These are phyloP conservation scores for Listrodromus nycthemerus DNA, from an alignment of 2,888 invertebrate genomes.

Conservation along the genomic window DNA sequence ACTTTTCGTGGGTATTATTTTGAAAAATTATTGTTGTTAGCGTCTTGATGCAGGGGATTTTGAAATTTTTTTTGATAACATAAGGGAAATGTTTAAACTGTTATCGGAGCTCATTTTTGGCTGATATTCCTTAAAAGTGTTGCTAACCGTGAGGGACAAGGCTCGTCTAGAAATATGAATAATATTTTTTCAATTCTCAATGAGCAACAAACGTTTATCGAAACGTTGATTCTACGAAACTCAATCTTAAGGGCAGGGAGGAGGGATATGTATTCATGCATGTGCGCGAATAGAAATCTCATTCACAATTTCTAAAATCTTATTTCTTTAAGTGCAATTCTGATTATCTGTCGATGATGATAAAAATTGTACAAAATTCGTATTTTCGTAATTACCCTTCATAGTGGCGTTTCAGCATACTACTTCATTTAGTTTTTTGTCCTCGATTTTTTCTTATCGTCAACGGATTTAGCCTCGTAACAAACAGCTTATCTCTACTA, in stretches of 20 bases:
- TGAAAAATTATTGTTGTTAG: too few relatives aligned
- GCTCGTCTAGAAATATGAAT: background rate
- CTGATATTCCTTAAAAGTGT: background rate
- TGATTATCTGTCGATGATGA: conserved; percentile 33
- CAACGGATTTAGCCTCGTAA: conserved; percentile 20
- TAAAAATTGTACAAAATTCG: conserved; percentile 46
- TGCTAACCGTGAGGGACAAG: background rate
- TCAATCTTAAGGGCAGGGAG: background rate
- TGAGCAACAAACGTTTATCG: background rate
- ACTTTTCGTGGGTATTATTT: too few relatives aligned
- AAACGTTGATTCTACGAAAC: background rate
- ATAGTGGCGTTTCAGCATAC: conserved; percentile 1
- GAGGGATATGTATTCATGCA: conserved; percentile 29
- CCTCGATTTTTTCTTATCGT: conserved; percentile 7
- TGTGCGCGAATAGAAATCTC: conserved; percentile 43
- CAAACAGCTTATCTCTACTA: background rate
- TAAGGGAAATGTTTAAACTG: too few relatives aligned
- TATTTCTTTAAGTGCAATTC: conserved; percentile 30
- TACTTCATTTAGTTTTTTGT: background rate
- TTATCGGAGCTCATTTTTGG: too few relatives aligned
- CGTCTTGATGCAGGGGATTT: too few relatives aligned
- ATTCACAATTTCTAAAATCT: conserved; percentile 34
- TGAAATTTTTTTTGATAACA: too few relatives aligned
- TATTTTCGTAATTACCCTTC: conserved; percentile 3
- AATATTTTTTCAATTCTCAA: background rate